Percentiles rank a stretch among this genome's conserved stretches.
Conservation (phyloP, 2,797 vertebrate genomes). For the Pampus argenteus region DNA sequence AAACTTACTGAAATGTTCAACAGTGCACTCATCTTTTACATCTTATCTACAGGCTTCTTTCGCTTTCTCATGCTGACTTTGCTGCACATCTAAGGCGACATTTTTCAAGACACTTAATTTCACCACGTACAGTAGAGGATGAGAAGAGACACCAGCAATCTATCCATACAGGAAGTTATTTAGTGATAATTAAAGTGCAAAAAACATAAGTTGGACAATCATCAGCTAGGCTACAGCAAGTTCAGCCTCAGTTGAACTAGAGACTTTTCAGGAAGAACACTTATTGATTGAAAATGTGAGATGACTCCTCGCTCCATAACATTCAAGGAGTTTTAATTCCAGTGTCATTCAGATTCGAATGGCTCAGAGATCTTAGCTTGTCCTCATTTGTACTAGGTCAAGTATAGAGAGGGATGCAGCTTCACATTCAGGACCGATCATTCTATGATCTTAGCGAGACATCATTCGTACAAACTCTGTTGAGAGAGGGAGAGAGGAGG, state of each 20-base stretch:
- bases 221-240: slow-evolving; percentile 78
- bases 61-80: slow-evolving; percentile 29
- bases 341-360: slow-evolving; percentile 76
- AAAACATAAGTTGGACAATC: slow-evolving; percentile 72
- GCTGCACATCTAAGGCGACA: slow-evolving; percentile 51
- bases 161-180: slow-evolving; percentile 67
- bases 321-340: slow-evolving; percentile 77
- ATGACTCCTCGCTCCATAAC: slow-evolving; percentile 63
- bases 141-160: slow-evolving; percentile 58
- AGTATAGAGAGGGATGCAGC: slow-evolving; percentile 53
- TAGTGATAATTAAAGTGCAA: slow-evolving; percentile 78
- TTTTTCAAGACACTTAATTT: slow-evolving; percentile 49
- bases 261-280: slow-evolving; percentile 77
- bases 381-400: slow-evolving; percentile 58
- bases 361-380: slow-evolving; percentile 75
- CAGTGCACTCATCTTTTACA: slow-evolving; percentile 46
- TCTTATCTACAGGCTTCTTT: slow-evolving; percentile 38
- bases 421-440: slow-evolving; percentile 72
- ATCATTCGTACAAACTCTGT: slow-evolving; percentile 98
- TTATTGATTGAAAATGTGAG: slow-evolving; percentile 68
- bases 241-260: slow-evolving; percentile 69
- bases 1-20: slow-evolving; percentile 48
- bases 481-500: slow-evolving; percentile 31
- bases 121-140: slow-evolving; percentile 44
- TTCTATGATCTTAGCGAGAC: slow-evolving; percentile 88